Percentiles rank a stretch among this genome's conserved stretches.
These are phyloP conservation scores for Cecidostiba fungosa DNA, from an alignment of 2,888 invertebrate genomes.

Conservation along the genomic window DNA sequence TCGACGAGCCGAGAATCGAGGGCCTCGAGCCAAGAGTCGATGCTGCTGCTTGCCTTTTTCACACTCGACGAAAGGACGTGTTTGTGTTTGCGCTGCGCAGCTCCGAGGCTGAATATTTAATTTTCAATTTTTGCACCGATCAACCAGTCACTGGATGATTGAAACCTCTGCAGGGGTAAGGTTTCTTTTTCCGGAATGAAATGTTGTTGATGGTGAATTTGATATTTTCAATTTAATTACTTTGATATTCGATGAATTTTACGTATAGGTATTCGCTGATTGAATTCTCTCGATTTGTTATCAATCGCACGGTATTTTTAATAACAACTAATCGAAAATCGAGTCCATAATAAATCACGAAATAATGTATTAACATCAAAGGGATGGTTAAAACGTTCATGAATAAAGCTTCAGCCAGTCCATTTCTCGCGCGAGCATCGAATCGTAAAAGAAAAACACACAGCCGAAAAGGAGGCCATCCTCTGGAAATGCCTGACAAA, in stretches of 20 bases:
- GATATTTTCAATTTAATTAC: background rate
- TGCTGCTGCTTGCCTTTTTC: slow-evolving; percentile 20
- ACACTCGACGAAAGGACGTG: slow-evolving; percentile 6
- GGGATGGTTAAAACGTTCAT: background rate
- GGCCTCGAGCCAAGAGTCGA: slow-evolving; percentile 14
- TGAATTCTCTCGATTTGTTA: background rate
- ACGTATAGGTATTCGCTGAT: background rate
- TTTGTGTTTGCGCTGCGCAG: slow-evolving; percentile 5
- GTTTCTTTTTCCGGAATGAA: background rate
- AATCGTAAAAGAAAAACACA: background rate
- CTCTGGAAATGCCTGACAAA: slow-evolving; percentile 10
- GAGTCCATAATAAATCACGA: background rate
- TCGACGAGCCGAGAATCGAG: slow-evolving; percentile 48
- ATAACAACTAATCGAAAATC: background rate
- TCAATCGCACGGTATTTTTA: background rate
- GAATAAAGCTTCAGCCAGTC: background rate
- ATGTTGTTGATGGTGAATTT: background rate
- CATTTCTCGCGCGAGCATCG: background rate
- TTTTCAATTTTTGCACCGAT: slow-evolving; percentile 3
- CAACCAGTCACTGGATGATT: background rate
- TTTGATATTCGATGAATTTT: background rate
- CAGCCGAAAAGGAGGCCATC: background rate
- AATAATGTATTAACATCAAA: background rate
- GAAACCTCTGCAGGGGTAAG: background rate
- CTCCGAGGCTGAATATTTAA: slow-evolving; percentile 18